A percentile compares a stretch with the other conserved stretches of the same genome.
phyloP scores from a whole-genome alignment of 2,797 vertebrate species.

The Trichosurus vulpecula region DNA sequence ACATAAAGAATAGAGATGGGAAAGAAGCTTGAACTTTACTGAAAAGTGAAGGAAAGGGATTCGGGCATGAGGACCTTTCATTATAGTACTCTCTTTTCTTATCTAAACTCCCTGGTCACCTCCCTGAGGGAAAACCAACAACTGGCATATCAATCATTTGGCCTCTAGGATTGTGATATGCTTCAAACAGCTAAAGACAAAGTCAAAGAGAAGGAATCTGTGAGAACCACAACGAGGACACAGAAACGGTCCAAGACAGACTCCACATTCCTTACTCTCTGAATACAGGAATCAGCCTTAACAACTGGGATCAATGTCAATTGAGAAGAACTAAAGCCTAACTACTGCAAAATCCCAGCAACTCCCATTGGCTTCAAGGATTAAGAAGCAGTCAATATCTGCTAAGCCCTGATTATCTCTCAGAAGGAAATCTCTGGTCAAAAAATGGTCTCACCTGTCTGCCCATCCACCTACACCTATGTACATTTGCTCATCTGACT shows the following conservation, averaged over 20 bases:
- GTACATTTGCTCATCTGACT: not conserved
- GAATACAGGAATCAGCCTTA: not conserved
- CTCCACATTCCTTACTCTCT: not conserved
- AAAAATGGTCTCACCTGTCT: constrained; percentile 5
- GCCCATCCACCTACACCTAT: constrained; percentile 8
- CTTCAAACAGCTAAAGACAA: constrained; percentile 35
- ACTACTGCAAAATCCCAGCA: not conserved
- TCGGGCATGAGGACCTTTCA: not conserved
- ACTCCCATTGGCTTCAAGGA: not conserved
- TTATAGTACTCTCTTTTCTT: not conserved
- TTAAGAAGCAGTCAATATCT: constrained; percentile 12
- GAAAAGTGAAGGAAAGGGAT: constrained; percentile 12
- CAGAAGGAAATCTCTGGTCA: constrained; percentile 35
- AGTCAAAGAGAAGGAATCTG: not conserved
- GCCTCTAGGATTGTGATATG: constrained; percentile 4
- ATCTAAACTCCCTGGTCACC: not conserved
- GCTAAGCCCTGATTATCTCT: constrained; percentile 45
- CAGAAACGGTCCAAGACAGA: not conserved
- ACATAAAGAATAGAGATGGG: not conserved
- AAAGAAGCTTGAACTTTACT: not conserved
- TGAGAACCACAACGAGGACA: not conserved
- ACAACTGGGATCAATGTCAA: not conserved
- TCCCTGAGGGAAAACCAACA: not conserved
- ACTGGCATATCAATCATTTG: not conserved
- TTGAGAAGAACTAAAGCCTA: not conserved